Conservation (phyloP, 2,113 vertebrate genomes). For the Bujurquina vittata region DNA sequence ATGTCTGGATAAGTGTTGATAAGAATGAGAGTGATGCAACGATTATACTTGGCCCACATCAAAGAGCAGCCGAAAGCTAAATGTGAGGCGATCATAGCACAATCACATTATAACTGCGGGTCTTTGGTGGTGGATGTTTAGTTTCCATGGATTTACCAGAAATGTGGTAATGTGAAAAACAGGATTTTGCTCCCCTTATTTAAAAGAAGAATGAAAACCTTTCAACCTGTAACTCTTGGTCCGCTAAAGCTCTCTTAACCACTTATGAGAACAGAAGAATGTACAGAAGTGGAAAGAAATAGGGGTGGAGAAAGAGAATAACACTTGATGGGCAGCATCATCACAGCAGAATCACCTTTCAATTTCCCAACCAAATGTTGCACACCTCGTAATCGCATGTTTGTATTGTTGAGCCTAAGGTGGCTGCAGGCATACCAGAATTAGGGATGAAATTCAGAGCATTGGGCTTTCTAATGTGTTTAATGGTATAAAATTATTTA, state of each 20-base stretch:
- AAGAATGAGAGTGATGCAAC: conserved; percentile 36
- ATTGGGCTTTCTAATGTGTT: too few relatives aligned
- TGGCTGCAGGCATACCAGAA: too few relatives aligned
- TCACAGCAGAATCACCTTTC: not conserved
- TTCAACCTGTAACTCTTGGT: not conserved
- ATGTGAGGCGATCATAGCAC: conserved; percentile 9
- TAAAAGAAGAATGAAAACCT: not conserved
- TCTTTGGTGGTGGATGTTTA: conserved; percentile 8
- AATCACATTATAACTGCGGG: not conserved
- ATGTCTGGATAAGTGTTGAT: conserved; percentile 45
- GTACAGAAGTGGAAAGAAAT: not conserved
- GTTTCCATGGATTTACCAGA: not conserved
- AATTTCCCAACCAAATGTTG: not conserved
- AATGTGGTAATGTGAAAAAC: not conserved
- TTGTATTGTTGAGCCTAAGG: not conserved
- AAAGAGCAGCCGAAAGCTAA: conserved; percentile 40
- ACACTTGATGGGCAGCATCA: not conserved
- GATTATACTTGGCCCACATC: conserved; percentile 21
- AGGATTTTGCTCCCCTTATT: not conserved
- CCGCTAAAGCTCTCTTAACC: not conserved
- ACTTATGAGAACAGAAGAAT: not conserved
- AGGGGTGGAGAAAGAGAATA: not conserved
- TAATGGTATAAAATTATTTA: too few relatives aligned
- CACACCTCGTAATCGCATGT: not conserved
- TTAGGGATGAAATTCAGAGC: too few relatives aligned